Evolutionary conservation across 2,113 vertebrate species (phyloP).

Genomic region (Carassius auratus): DNA sequence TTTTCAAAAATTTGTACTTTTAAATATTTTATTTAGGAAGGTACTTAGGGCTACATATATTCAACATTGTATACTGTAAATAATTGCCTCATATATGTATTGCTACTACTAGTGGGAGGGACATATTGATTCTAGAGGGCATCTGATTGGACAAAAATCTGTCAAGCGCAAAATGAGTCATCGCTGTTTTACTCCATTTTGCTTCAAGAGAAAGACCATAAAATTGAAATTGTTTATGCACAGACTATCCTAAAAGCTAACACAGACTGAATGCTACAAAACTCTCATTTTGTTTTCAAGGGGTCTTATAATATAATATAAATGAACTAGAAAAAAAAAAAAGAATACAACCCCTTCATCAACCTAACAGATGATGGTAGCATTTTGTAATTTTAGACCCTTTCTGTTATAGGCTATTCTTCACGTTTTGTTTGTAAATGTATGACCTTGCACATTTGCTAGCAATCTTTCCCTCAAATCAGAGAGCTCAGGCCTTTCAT

Average conservation of each 20-base stretch:
- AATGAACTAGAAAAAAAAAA: background rate
- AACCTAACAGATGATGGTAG: background rate
- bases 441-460: constrained; percentile 8
- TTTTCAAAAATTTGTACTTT: no score
- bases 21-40: no score
- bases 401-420: background rate
- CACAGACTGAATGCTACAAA: background rate
- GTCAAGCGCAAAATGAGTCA: background rate
- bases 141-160: background rate
- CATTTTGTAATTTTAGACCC: background rate
- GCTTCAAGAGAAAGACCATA: background rate
- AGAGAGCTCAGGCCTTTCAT: constrained; percentile 7
- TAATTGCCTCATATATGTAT: background rate
- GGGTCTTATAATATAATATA: background rate
- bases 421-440: constrained; percentile 6
- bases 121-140: background rate
- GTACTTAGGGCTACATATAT: background rate
- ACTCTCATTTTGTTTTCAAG: background rate
- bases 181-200: background rate
- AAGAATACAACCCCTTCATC: background rate
- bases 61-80: background rate
- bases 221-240: no score
- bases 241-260: background rate
- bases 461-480: background rate
- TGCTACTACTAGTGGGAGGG: background rate